These are phyloP conservation scores for Nephrotoma guestfalica DNA, from an alignment of 2,888 invertebrate species.

Conservation along the genomic window DNA sequence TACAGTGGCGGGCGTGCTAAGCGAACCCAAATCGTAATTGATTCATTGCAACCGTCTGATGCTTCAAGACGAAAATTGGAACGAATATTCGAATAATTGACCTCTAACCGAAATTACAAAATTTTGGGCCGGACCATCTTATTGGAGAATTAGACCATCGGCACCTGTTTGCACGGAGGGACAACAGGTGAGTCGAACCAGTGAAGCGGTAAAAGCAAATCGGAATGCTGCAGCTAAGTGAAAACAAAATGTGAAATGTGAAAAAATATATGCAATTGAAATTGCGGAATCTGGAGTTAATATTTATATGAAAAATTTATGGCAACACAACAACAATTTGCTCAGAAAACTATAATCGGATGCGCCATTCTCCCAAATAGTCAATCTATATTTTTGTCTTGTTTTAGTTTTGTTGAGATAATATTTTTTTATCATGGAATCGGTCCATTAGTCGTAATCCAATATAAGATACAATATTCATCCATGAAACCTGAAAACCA, in stretches of 20 bases:
- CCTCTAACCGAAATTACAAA: slow-evolving; percentile 33
- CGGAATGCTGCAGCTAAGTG: neutral
- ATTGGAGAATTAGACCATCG: slow-evolving; percentile 58
- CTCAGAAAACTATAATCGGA: too few species aligned
- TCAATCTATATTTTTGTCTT: too few species aligned
- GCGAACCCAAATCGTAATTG: slow-evolving; percentile 31
- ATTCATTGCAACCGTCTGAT: slow-evolving; percentile 40
- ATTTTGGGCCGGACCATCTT: slow-evolving; percentile 69
- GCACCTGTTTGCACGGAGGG: neutral
- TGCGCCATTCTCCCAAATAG: too few species aligned
- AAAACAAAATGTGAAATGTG: too few species aligned
- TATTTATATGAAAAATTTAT: too few species aligned
- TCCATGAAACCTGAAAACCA: too few species aligned
- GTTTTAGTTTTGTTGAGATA: too few species aligned
- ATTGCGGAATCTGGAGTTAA: slow-evolving; percentile 21
- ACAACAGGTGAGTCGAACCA: neutral
- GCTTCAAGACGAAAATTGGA: slow-evolving; percentile 34
- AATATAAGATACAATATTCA: too few species aligned
- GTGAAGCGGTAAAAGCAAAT: neutral
- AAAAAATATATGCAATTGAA: slow-evolving; percentile 13
- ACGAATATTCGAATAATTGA: slow-evolving; percentile 67
- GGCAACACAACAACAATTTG: too few species aligned
- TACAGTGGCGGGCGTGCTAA: slow-evolving; percentile 27
- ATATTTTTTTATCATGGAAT: too few species aligned
- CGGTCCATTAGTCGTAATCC: too few species aligned